phyloP scores from a whole-genome alignment of 2,797 vertebrate genomes.

The Selene dorsalis region DNA sequence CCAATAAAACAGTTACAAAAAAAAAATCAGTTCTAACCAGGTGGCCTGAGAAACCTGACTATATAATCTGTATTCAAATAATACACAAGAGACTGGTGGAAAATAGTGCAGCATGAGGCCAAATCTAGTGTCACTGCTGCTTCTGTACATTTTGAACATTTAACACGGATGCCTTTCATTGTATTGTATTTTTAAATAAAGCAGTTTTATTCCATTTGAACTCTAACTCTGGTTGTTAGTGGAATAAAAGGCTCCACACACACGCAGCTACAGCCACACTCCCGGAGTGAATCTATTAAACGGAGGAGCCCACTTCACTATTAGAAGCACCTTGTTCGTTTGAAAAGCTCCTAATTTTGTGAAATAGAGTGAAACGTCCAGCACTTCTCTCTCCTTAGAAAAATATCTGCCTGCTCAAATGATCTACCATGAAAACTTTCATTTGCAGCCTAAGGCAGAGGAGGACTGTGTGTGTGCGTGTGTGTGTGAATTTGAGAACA shows the following conservation, averaged over 20 bases:
- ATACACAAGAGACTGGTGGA: too few relatives aligned
- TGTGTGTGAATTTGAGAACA: not conserved
- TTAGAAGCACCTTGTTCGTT: constrained; percentile 19
- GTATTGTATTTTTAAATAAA: not conserved
- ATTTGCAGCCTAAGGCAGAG: constrained; percentile 44
- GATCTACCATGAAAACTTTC: constrained; percentile 48
- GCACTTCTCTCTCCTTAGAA: constrained; percentile 25
- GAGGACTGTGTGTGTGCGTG: not conserved
- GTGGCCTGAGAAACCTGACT: too few relatives aligned
- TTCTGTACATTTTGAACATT: not conserved
- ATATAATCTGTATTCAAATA: too few relatives aligned
- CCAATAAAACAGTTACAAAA: too few relatives aligned
- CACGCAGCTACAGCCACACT: constrained; percentile 21
- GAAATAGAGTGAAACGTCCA: constrained; percentile 30
- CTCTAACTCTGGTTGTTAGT: constrained; percentile 10
- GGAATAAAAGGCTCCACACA: constrained; percentile 32
- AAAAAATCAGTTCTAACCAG: not conserved
- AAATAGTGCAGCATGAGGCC: not conserved
- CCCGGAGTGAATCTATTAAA: constrained; percentile 32
- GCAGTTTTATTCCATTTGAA: not conserved
- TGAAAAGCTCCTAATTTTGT: constrained; percentile 33
- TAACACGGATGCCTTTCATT: not conserved
- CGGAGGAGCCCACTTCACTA: constrained; percentile 12
- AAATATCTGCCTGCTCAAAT: constrained; percentile 33
- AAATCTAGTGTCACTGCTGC: not conserved